phyloP scores from a whole-genome alignment of 2,113 vertebrate genomes.

The Hypomesus transpacificus region DNA sequence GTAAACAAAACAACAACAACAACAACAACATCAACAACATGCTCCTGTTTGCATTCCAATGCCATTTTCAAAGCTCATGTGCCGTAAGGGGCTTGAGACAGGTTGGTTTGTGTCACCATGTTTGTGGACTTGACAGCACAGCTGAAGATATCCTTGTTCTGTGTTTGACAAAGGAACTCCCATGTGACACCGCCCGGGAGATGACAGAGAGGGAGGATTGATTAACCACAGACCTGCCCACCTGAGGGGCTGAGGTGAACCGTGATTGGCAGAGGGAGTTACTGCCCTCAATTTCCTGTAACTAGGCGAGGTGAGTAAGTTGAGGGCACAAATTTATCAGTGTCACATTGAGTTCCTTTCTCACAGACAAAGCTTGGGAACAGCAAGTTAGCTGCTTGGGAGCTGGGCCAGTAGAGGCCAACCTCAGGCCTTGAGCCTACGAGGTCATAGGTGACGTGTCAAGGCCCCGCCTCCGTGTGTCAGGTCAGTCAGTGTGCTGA shows the following conservation, averaged over 20 bases:
- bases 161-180: constrained; percentile 9
- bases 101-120: not conserved
- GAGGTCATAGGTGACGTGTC: too few species aligned
- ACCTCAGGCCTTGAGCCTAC: too few species aligned
- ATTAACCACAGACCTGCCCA: not conserved
- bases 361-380: constrained; percentile 7
- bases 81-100: constrained; percentile 3
- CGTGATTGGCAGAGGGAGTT: too few species aligned
- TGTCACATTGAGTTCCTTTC: too few species aligned
- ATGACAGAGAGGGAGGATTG: not conserved
- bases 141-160: not conserved
- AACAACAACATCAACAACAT: constrained; percentile 43
- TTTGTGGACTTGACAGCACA: not conserved
- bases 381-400: constrained; percentile 1
- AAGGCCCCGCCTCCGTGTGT: too few species aligned
- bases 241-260: too few species aligned
- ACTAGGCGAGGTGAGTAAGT: too few species aligned
- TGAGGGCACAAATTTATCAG: too few species aligned
- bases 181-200: not conserved
- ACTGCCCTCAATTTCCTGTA: too few species aligned
- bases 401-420: too few species aligned
- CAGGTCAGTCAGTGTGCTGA: not conserved
- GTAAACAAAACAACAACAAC: constrained; percentile 3
- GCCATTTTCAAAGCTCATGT: constrained; percentile 70
- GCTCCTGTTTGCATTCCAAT: constrained; percentile 74